phyloP scores from a whole-genome alignment of 2,888 invertebrate genomes.

The Metalampra italica region DNA sequence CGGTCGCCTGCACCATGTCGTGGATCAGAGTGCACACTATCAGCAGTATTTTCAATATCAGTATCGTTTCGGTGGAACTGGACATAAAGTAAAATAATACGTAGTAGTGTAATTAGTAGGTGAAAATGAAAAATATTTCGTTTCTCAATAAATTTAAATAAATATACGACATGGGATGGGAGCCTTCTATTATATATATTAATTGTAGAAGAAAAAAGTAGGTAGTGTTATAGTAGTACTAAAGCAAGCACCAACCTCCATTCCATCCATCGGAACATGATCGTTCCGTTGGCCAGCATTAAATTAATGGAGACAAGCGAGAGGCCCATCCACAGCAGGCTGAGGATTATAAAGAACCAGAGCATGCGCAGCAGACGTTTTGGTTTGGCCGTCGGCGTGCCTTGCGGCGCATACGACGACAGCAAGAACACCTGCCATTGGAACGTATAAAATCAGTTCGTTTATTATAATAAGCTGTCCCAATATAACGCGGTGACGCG shows the following conservation, averaged over 20 bases:
- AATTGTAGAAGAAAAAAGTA: too few species aligned
- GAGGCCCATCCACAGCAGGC: constrained; percentile 84
- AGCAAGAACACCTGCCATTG: constrained; percentile 83
- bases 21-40: constrained; percentile 85
- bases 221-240: too few species aligned
- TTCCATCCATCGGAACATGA: constrained; percentile 82
- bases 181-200: too few species aligned
- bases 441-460: too few species aligned
- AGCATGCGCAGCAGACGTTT: constrained; percentile 83
- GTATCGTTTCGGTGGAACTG: constrained; percentile 71
- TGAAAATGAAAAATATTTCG: too few species aligned
- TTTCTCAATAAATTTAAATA: too few species aligned
- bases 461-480: too few species aligned
- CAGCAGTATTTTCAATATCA: constrained; percentile 78
- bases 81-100: constrained; percentile 14
- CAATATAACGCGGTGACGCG: too few species aligned
- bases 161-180: too few species aligned
- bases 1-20: constrained; percentile 89
- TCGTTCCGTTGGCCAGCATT: constrained; percentile 80
- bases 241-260: constrained; percentile 75
- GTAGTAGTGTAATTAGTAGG: neutral
- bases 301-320: constrained; percentile 82
- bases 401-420: constrained; percentile 83
- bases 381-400: constrained; percentile 79
- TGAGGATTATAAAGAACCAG: constrained; percentile 85